Base-by-base conservation (phyloP, 2,113 vertebrate genomes). In the Cryptotis parvus region DNA sequence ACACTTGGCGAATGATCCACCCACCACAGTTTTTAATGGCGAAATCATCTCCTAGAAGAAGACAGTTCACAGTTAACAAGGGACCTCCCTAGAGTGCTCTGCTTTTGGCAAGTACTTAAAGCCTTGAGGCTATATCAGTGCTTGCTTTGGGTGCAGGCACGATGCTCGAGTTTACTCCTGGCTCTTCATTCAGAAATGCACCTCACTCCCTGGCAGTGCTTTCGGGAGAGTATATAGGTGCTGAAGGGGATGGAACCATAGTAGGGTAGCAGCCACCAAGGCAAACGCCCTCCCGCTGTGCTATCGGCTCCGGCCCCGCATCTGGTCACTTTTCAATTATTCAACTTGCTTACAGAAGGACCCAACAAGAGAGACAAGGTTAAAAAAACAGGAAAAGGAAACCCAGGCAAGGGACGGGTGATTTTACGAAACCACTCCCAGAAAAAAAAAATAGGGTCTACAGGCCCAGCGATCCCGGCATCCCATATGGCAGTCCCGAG, bases 1-100 rank as follows among this genome's bases (percentile, higher is more conserved):
- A 91, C 98, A 98, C 95, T 98, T 98, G 97, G 39, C 98, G 98
- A 93, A 98, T 98, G 91, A 98, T 98, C 98, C 98, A 98, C 95
- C 98, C 98, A 94, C 98, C 98, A 27, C 98, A 98, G 75, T 98
- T 98, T 97, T 98, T 98, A 97, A 98, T 98, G 94, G 98, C 98
- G 94, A 98, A 98, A n/a, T 98, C 98, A n/a, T n/a, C 98, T 98
- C 95, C 29, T 74, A 89, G 96, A 84, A 96, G 33, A n/a, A 33
- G 68, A 97, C 81, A 94, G 7, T 14, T 12, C 43, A n/a, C 52
- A 35, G 15, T 83, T 87, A 75, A 90, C 87, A 66, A n/a, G 49
- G 0, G 35, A 26, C 37, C 66, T 73, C 55, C n/a, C n/a, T n/a
- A 45, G 7, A 35, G 58, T 9, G 29, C 27, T 39, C 61, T 68